Percentiles rank a stretch among this genome's conserved stretches.
These are phyloP conservation scores for Patella ulyssiponensis DNA, from an alignment of 2,888 invertebrate species.

Conservation along the genomic window DNA sequence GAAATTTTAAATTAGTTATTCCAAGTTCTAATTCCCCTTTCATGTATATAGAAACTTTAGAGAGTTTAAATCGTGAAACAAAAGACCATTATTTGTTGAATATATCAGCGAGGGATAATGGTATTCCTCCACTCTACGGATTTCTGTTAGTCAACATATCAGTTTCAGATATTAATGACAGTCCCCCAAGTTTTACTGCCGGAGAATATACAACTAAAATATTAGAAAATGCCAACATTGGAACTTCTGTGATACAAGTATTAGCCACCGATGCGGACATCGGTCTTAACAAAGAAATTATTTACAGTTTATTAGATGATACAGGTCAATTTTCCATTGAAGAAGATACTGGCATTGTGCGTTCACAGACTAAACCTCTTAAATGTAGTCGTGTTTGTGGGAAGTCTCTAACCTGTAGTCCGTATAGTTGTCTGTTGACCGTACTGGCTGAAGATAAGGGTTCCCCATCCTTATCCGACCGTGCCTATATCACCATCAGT, in stretches of 20 bases:
- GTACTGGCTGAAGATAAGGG: slow-evolving; percentile 95
- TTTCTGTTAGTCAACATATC: slow-evolving; percentile 71
- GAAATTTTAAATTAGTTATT: slow-evolving; percentile 87
- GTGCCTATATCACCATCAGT: slow-evolving; percentile 65
- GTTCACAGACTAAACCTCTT: slow-evolving; percentile 77
- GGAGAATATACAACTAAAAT: slow-evolving; percentile 93
- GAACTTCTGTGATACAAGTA: slow-evolving; percentile 90
- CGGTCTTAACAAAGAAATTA: slow-evolving; percentile 88
- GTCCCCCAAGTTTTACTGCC: slow-evolving; percentile 91
- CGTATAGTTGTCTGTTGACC: slow-evolving; percentile 94
- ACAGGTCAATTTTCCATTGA: slow-evolving; percentile 87
- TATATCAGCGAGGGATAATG: slow-evolving; percentile 83
- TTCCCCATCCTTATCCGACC: slow-evolving; percentile 87
- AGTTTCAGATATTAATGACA: slow-evolving; percentile 94
- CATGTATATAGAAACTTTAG: slow-evolving; percentile 91
- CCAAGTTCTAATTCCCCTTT: slow-evolving; percentile 52
- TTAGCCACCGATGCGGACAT: slow-evolving; percentile 93
- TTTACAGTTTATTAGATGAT: slow-evolving; percentile 88
- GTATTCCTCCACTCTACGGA: slow-evolving; percentile 72
- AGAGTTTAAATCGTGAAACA: slow-evolving; percentile 91
- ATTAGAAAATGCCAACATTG: slow-evolving; percentile 93
- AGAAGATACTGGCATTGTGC: slow-evolving; percentile 91
- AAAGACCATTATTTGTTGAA: slow-evolving; percentile 88
- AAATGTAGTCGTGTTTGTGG: slow-evolving; percentile 45
- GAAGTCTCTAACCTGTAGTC: slow-evolving; percentile 64